Evolutionary conservation across 2,888 invertebrate species (phyloP).

Genomic region (Oscheius onirici): DNA sequence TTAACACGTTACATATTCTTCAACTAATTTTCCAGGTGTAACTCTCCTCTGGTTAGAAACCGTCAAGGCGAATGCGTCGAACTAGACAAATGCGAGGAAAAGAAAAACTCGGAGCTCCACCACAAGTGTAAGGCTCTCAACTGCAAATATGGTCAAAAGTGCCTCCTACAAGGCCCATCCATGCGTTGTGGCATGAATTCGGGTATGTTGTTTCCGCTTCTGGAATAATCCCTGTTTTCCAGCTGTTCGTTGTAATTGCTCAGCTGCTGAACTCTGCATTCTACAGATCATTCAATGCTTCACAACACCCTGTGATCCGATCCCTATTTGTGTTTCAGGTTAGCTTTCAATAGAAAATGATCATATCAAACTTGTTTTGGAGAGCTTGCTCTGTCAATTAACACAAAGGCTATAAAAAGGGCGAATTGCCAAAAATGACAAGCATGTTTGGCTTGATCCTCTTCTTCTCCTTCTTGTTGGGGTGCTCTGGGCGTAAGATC

Average conservation of each 20-base stretch:
- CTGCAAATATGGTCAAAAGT: neutral
- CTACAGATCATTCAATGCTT: constrained; percentile 7
- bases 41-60: neutral
- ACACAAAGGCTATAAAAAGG: too few relatives aligned
- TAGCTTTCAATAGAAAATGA: neutral
- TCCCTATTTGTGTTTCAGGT: constrained; percentile 11
- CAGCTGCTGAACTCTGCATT: neutral
- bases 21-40: neutral
- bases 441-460: too few relatives aligned
- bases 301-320: constrained; percentile 2
- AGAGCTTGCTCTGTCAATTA: neutral
- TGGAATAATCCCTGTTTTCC: neutral
- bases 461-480: too few relatives aligned
- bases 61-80: neutral
- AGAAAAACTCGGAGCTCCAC: too few relatives aligned
- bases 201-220: neutral
- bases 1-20: too few relatives aligned
- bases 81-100: too few relatives aligned
- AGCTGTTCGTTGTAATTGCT: constrained; percentile 3
- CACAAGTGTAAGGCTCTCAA: neutral
- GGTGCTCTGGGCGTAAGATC: too few relatives aligned
- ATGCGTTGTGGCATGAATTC: neutral
- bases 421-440: too few relatives aligned
- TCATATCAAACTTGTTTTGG: neutral
- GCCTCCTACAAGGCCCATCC: neutral